These are phyloP conservation scores for Drosophila limbata DNA, from an alignment of 2,888 invertebrate genomes.

Conservation along the genomic window DNA sequence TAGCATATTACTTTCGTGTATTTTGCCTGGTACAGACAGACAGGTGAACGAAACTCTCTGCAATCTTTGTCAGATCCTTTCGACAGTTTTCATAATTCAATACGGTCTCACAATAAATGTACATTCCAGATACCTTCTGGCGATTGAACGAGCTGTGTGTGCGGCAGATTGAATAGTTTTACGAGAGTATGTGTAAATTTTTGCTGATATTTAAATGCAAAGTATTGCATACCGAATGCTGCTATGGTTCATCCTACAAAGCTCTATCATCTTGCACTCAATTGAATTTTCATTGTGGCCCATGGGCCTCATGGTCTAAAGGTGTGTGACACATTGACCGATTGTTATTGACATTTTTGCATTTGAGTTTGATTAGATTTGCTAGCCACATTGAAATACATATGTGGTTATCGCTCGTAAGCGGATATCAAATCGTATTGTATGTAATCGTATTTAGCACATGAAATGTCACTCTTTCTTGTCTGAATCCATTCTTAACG, in stretches of 20 bases:
- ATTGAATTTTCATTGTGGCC: conserved; percentile 73
- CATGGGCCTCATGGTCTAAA: conserved; percentile 25
- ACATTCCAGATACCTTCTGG: conserved; percentile 37
- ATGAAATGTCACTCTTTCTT: not conserved
- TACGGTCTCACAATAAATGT: conserved; percentile 41
- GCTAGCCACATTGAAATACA: conserved; percentile 20
- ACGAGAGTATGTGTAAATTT: conserved; percentile 27
- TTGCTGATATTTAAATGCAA: conserved; percentile 65
- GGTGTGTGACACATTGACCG: conserved; percentile 43
- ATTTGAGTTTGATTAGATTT: conserved; percentile 62
- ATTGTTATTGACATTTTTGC: conserved; percentile 59
- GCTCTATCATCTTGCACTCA: conserved; percentile 60
- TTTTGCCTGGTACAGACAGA: conserved; percentile 20
- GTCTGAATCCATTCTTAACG: not conserved
- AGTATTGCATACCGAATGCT: conserved; percentile 34
- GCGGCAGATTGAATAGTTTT: conserved; percentile 28
- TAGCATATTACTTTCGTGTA: conserved; percentile 36
- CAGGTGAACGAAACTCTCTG: conserved; percentile 1
- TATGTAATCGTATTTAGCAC: not conserved
- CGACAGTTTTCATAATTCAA: conserved; percentile 69
- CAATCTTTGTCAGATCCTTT: conserved; percentile 18
- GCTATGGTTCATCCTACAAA: conserved; percentile 16
- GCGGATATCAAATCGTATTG: not conserved
- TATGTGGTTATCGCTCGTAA: conserved; percentile 1
- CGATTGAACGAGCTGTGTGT: conserved; percentile 51